Conservation (phyloP, 2,888 invertebrate species). For the Iphiclides podalirius region DNA sequence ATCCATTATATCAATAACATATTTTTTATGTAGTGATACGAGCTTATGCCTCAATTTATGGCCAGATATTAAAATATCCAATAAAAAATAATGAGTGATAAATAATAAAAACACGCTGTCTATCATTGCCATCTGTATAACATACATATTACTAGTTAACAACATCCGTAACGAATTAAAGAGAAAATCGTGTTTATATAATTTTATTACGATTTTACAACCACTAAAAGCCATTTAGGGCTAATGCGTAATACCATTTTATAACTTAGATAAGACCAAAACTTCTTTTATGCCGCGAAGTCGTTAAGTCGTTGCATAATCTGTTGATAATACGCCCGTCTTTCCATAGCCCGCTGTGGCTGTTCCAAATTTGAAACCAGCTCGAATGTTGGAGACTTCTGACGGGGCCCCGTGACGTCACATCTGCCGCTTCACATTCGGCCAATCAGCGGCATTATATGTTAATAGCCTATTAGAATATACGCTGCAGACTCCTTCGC, state of each 20-base stretch:
- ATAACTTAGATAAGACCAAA: conserved; percentile 14
- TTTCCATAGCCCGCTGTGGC: background rate
- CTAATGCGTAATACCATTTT: conserved; percentile 19
- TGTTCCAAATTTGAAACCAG: background rate
- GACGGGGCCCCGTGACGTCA: conserved; percentile 50
- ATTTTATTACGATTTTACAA: conserved; percentile 15
- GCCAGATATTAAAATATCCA: conserved; percentile 2
- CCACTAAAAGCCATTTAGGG: conserved; percentile 15
- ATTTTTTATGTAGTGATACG: background rate
- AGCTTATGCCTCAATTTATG: background rate
- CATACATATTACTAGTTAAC: conserved; percentile 1
- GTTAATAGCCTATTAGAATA: conserved; percentile 80
- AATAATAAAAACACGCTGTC: conserved; percentile 14
- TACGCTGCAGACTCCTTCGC: conserved; percentile 63
- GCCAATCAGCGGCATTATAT: conserved; percentile 82
- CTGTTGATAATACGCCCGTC: conserved; percentile 10
- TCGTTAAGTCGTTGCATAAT: conserved; percentile 14
- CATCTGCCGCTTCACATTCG: conserved; percentile 74
- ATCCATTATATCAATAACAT: no score
- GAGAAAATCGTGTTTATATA: conserved; percentile 11
- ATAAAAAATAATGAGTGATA: conserved; percentile 9
- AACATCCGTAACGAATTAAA: conserved; percentile 8
- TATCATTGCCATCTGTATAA: conserved; percentile 10
- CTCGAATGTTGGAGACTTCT: conserved; percentile 47
- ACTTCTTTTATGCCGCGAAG: conserved; percentile 8